These are phyloP conservation scores for Elephas maximus DNA, from an alignment of 2,113 vertebrate species.

Conservation along the genomic window DNA sequence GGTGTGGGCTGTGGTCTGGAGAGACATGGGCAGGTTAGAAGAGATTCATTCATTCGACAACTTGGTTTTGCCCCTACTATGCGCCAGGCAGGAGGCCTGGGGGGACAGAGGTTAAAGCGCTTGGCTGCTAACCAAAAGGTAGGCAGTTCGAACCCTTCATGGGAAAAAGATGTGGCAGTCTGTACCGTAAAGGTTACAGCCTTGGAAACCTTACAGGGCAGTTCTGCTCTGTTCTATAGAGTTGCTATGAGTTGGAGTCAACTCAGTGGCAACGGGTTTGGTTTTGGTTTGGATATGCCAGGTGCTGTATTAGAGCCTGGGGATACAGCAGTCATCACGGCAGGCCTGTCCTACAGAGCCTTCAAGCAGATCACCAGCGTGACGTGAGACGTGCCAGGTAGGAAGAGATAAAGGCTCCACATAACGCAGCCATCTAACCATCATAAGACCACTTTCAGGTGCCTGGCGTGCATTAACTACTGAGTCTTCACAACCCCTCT, in stretches of 20 bases:
- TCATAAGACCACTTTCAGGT: not conserved
- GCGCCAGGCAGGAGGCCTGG: not conserved
- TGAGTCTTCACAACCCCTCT: not conserved
- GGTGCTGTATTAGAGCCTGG: not conserved
- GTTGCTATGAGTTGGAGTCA: too few species aligned
- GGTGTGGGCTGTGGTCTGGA: not conserved
- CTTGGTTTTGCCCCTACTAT: not conserved
- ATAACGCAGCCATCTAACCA: rapidly evolving
- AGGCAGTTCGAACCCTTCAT: not conserved
- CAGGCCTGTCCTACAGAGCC: not conserved
- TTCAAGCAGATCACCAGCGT: not conserved
- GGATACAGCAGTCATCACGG: not conserved
- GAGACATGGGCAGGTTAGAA: not conserved
- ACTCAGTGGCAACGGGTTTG: not conserved
- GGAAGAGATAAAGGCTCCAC: not conserved
- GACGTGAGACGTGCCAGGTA: not conserved
- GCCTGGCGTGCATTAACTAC: too few species aligned
- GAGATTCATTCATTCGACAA: not conserved
- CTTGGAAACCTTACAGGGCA: not conserved
- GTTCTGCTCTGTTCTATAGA: not conserved
- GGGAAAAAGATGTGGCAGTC: not conserved
- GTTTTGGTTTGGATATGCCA: not conserved
- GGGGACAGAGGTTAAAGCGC: too few species aligned
- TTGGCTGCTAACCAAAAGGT: not conserved
- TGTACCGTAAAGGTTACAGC: not conserved